A percentile compares a stretch with the other conserved stretches of the same genome.
These are phyloP conservation scores for Clepsis dumicolana DNA, from an alignment of 2,888 invertebrate species.

Conservation along the genomic window DNA sequence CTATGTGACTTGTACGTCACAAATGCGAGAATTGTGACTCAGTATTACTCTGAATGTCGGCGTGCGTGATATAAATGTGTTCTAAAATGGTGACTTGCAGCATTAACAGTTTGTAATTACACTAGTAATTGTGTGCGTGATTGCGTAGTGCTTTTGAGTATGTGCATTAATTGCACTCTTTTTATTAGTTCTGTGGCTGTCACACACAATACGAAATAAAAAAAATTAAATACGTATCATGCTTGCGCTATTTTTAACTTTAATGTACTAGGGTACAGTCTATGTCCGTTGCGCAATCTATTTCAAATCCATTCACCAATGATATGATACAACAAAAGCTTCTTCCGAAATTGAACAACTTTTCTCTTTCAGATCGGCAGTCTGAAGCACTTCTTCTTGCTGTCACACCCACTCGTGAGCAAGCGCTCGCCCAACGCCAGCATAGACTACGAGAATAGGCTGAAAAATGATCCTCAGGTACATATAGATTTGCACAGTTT, in stretches of 20 bases:
- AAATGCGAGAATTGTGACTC: too few relatives aligned
- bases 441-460: constrained; percentile 64
- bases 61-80: too few relatives aligned
- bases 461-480: constrained; percentile 83
- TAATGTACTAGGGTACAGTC: too few relatives aligned
- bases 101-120: too few relatives aligned
- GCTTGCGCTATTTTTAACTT: not conserved
- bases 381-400: constrained; percentile 72
- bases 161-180: too few relatives aligned
- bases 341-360: constrained; percentile 43
- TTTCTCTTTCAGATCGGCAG: constrained; percentile 77
- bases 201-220: too few relatives aligned
- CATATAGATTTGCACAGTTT: constrained; percentile 41
- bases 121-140: too few relatives aligned
- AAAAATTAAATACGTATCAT: not conserved
- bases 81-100: too few relatives aligned
- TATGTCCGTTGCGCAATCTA: not conserved
- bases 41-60: too few relatives aligned
- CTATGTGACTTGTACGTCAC: too few relatives aligned
- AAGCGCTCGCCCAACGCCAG: constrained; percentile 79
- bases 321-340: not conserved
- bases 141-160: too few relatives aligned
- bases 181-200: too few relatives aligned
- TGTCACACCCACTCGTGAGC: constrained; percentile 78
- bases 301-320: not conserved